A percentile compares a stretch with the other conserved stretches of the same genome.
Conservation (phyloP, 2,113 vertebrate genomes). For the Nymphicus hollandicus region DNA sequence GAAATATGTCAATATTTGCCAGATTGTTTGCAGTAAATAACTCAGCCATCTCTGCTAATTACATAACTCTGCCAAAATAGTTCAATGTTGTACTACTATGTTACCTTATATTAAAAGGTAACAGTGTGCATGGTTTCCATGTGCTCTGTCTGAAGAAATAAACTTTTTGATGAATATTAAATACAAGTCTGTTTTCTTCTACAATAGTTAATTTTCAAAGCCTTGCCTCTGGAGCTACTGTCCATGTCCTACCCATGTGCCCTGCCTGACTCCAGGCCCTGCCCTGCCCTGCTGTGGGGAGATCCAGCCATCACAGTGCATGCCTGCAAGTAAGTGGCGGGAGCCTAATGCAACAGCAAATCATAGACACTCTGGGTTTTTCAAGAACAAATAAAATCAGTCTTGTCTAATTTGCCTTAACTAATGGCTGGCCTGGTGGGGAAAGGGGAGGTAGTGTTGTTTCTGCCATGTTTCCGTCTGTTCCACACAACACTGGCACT, state of each 20-base stretch:
- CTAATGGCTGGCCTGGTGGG: too few species aligned
- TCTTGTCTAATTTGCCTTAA: not conserved
- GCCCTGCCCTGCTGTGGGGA: too few species aligned
- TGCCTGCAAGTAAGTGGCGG: not conserved
- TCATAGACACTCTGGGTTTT: not conserved
- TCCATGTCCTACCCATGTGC: not conserved
- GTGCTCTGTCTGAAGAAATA: not conserved
- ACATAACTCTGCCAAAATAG: not conserved
- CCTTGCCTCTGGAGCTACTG: not conserved
- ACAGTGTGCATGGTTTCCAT: not conserved
- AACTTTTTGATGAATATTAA: not conserved
- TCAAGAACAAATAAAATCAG: not conserved
- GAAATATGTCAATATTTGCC: not conserved
- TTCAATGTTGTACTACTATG: not conserved
- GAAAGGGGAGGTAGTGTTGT: not conserved
- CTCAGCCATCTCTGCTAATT: not conserved
- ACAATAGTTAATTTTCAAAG: not conserved
- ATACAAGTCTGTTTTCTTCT: not conserved
- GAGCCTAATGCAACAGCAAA: not conserved
- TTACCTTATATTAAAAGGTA: not conserved
- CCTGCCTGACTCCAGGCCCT: not conserved
- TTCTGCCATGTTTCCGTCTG: not conserved
- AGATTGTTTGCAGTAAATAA: not conserved
- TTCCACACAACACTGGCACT: too few species aligned
- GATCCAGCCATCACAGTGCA: rapidly evolving